Evolutionary conservation across 2,113 vertebrate species (phyloP).

Genomic region (Dicerorhinus sumatrensis): DNA sequence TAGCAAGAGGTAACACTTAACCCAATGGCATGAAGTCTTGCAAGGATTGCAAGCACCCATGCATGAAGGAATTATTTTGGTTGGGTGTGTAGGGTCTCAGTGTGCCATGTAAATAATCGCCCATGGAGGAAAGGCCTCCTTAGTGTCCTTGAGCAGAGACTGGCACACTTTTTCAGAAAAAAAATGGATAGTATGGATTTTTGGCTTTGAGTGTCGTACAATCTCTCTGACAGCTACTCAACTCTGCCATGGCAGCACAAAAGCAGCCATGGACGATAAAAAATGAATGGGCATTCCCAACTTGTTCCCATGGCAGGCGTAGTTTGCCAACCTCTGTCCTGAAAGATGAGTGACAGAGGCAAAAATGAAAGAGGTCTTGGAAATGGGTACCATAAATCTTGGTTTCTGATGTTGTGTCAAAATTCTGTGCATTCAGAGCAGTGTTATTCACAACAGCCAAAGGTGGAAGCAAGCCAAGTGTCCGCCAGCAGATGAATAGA

Average conservation of each 20-base stretch:
- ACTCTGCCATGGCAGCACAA: accelerated
- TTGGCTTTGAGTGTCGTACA: accelerated
- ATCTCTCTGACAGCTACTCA: background rate
- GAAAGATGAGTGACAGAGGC: background rate
- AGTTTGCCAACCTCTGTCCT: background rate
- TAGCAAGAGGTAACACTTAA: background rate
- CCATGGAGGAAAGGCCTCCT: too few relatives aligned
- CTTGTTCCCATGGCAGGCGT: background rate
- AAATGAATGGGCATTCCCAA: accelerated
- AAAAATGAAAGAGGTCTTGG: background rate
- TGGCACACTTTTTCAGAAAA: background rate
- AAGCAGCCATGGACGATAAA: background rate
- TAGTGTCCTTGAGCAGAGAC: background rate
- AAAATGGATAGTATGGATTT: background rate
- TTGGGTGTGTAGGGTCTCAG: background rate
- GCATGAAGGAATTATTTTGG: background rate
- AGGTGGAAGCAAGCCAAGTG: background rate
- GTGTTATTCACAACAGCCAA: background rate
- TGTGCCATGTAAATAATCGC: background rate
- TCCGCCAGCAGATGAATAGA: background rate
- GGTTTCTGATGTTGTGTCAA: background rate
- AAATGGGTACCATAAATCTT: background rate
- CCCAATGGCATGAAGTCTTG: background rate
- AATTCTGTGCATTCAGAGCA: too few relatives aligned
- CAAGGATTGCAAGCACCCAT: background rate